A percentile compares a stretch with the other conserved stretches of the same genome.
Conservation (phyloP, 2,113 vertebrate species). For the Thamnophis sirtalis region DNA sequence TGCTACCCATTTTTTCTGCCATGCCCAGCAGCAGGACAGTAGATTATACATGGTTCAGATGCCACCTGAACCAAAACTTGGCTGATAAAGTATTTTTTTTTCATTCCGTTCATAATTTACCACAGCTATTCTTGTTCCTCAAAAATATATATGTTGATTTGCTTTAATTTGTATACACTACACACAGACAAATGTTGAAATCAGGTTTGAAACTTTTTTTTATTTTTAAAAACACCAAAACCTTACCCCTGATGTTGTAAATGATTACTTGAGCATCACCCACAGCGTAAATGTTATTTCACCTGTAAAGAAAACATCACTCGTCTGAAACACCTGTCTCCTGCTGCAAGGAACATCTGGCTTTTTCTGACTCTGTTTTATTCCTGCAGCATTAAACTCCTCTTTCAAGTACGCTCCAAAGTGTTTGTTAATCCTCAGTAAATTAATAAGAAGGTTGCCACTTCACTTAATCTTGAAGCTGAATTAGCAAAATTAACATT, state of each 20-base stretch:
- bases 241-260: neutral
- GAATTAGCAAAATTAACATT: conserved; percentile 60
- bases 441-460: conserved; percentile 42
- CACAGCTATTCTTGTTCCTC: neutral
- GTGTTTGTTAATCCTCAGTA: conserved; percentile 37
- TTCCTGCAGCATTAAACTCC: conserved; percentile 29
- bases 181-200: neutral
- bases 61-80: neutral
- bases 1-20: neutral
- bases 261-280: conserved; percentile 3
- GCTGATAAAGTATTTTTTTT: neutral
- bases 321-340: conserved; percentile 19
- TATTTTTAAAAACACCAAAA: conserved; percentile 4
- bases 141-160: neutral
- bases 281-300: neutral
- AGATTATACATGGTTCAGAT: neutral
- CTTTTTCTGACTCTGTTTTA: conserved; percentile 24
- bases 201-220: neutral
- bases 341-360: conserved; percentile 16
- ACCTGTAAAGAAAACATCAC: conserved; percentile 5
- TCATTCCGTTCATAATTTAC: neutral
- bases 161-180: neutral
- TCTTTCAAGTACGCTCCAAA: conserved; percentile 35
- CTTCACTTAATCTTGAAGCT: conserved; percentile 22
- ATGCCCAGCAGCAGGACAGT: neutral